phyloP scores from a whole-genome alignment of 1,140 invertebrate species.

The Heliconius nattereri region DNA sequence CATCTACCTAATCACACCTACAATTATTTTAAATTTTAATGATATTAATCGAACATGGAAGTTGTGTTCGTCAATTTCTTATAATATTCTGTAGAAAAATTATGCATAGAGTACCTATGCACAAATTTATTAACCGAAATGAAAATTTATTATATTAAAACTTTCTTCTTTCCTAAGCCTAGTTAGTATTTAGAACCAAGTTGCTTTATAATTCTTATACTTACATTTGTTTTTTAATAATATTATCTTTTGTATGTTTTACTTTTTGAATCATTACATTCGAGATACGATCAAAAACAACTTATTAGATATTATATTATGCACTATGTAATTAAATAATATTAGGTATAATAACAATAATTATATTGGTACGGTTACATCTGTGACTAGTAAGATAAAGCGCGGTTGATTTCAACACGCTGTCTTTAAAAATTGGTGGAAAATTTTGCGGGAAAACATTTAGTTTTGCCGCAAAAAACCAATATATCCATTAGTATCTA shows the following conservation, averaged over 20 bases:
- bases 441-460: neutral
- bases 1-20: neutral
- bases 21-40: neutral
- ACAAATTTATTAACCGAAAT: no score
- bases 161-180: no score
- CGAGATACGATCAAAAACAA: neutral
- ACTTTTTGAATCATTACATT: neutral
- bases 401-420: neutral
- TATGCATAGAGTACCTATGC: no score
- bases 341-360: neutral
- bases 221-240: neutral
- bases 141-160: no score
- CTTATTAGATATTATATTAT: neutral
- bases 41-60: no score
- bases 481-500: no score
- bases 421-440: neutral
- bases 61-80: no score
- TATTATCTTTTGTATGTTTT: neutral
- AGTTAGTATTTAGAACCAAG: no score
- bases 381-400: neutral
- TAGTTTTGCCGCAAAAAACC: no score
- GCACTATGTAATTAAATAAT: neutral
- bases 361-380: neutral
- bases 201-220: neutral
- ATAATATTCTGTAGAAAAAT: no score